Conservation (phyloP, 2,888 invertebrate genomes). For the Lissocephala sabroskyi region DNA sequence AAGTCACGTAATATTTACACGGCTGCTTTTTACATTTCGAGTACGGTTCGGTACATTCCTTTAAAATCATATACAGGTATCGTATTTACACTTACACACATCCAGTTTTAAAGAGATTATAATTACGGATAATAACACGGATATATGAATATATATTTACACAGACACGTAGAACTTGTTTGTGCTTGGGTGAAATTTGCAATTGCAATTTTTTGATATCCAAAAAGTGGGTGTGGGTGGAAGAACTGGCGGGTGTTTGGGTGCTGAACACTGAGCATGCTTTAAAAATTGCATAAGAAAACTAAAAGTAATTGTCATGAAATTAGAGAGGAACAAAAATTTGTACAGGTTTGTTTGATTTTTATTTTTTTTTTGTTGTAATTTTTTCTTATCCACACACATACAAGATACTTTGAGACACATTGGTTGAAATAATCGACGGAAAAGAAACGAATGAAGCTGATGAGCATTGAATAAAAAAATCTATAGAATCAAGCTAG, state of each 20-base stretch:
- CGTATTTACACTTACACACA: slow-evolving; percentile 42
- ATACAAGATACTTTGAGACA: slow-evolving; percentile 73
- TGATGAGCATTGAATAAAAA: slow-evolving; percentile 11
- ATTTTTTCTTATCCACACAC: slow-evolving; percentile 70
- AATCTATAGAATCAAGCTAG: no score
- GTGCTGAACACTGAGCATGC: slow-evolving; percentile 64
- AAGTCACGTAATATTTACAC: slow-evolving; percentile 41
- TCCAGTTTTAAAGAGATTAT: slow-evolving; percentile 18
- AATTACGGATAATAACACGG: slow-evolving; percentile 16
- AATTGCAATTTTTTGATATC: slow-evolving; percentile 3
- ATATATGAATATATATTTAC: slow-evolving; percentile 20
- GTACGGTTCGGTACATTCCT: slow-evolving; percentile 39
- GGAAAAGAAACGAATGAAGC: slow-evolving; percentile 10
- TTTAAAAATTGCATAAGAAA: slow-evolving; percentile 25
- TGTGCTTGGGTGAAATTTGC: slow-evolving; percentile 10
- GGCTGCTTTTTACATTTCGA: slow-evolving; percentile 22
- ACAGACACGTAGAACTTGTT: slow-evolving; percentile 30
- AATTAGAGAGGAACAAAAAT: background rate
- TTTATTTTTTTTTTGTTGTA: slow-evolving; percentile 33
- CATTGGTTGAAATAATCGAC: slow-evolving; percentile 45
- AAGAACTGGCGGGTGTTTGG: no score
- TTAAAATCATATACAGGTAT: slow-evolving; percentile 13
- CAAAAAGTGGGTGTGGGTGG: slow-evolving; percentile 23
- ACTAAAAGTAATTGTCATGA: background rate
- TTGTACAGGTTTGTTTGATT: background rate